Evolutionary conservation across 1,140 invertebrate species (phyloP), one percentile per base, ranked within the genome.

Genomic region (Chironomus tepperi): DNA sequence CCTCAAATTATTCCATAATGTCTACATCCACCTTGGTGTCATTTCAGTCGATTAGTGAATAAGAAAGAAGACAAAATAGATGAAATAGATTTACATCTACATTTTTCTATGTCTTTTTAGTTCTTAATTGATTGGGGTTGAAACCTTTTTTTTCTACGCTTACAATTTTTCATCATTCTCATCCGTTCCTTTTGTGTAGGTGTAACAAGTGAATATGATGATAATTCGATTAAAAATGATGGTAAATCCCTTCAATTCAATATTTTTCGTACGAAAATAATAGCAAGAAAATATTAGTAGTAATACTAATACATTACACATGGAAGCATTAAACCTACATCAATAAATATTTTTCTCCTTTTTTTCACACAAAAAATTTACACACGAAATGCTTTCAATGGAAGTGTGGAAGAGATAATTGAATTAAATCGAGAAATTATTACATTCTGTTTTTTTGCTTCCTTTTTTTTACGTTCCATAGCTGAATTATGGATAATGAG

Each of bases 321-420:
- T 57, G 47, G 47, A 57, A n/a, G 47, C n/a, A 57, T 57, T 57
- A 57, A 57, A 57, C n/a, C 47, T 57, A 57, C 47, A 57, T 57
- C n/a, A 57, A 57, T 57, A 57, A 34, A 57, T 57, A 57, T n/a
- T 57, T 57, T 57, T 57, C 15, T 57, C 47, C 12, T n/a, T 57
- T 57, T 57, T 57, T 57, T 57, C 47, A 57, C n/a, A n/a, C 47
- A 57, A 15, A 15, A 47, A n/a, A 34, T 34, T 34, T 34, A 34
- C 24, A 34, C n/a, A 57, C n/a, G 47, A 57, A 57, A 57, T 2
- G n/a, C 47, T 57, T 57, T 57, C 12, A 57, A n/a, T 57, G 12
- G 47, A 12, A 57, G 47, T n/a, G 47, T 15, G 47, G n/a, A n/a
- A 57, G 12, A 57, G 47, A 57, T 57, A 57, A 57, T 57, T 57